These are phyloP conservation scores for Dysmachus trigonus DNA, from an alignment of 2,888 invertebrate species.

Conservation along the genomic window DNA sequence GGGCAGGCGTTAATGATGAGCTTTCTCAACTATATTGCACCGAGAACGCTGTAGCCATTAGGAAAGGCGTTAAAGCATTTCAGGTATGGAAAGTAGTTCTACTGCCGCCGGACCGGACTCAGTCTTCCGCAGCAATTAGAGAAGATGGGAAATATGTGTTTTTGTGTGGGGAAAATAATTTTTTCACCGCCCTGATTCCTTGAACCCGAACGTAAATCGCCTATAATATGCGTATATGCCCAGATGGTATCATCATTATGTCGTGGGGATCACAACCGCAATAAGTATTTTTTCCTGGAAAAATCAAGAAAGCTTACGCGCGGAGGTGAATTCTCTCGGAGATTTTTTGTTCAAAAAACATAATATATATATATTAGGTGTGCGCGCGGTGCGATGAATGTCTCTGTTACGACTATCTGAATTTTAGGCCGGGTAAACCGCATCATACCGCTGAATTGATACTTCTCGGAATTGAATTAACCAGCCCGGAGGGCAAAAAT, in stretches of 20 bases:
- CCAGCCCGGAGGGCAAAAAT: background rate
- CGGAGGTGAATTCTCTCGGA: background rate
- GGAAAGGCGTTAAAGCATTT: background rate
- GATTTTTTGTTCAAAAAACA: background rate
- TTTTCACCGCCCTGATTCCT: background rate
- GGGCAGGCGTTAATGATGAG: background rate
- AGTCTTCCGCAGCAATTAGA: background rate
- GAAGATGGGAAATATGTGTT: background rate
- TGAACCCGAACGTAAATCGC: background rate
- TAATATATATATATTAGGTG: background rate
- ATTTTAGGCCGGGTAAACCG: background rate
- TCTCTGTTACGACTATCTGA: background rate
- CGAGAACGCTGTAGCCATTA: background rate
- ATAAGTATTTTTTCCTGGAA: background rate
- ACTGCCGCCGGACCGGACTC: background rate
- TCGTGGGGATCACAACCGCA: background rate
- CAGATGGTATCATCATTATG: background rate
- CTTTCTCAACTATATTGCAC: conserved; percentile 16
- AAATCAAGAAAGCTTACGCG: background rate
- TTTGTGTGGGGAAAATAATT: background rate
- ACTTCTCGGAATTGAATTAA: background rate
- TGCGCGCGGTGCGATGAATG: no score
- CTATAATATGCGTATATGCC: background rate
- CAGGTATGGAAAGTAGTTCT: background rate
- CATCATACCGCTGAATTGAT: background rate